Evolutionary conservation across 2,797 vertebrate species (phyloP), one percentile per base, ranked within the genome.

Genomic region (Threskiornis aethiopicus): DNA sequence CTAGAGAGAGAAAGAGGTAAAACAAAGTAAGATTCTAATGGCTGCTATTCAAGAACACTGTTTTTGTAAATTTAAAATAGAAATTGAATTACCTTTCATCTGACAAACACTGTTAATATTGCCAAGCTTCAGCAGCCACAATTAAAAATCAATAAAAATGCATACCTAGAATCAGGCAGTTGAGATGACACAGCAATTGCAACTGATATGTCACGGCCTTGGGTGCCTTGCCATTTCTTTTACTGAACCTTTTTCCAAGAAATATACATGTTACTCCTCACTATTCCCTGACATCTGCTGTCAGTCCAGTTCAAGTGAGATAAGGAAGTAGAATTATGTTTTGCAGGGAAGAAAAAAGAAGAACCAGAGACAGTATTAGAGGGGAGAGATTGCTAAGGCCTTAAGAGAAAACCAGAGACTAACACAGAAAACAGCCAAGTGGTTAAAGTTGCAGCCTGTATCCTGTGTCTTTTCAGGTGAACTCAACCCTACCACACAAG

Each of bases 251-350:
- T 37, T 17, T 42, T 24, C 31, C 1, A 1, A 29, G 55, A 11
- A 31, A 41, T 9, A 21, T 6, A n/a, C 21, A 20, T 0, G 0
- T 46, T 19, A 11, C 35, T 2, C 0, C 59, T 80, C 35, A 10
- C 35, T 16, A 13, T 10, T 51, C 37, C 28, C 42, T 21, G 35
- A 33, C 41, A 21, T 13, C 31, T 52, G 52, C 81, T 42, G 47
- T 35, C 69, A 42, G 42, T 15, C 7, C 47, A 55, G 62, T 20
- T 37, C 49, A 37, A 80, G 28, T 11, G 31, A 66, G 39, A 28
- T 11, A 49, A 67, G 35, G 35, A 69, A 39, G 39, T 0, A n/a
- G 42, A 69, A 41, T 11, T 25, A 16, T 1, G 25, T 62, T 57
- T 51, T 57, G 24, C 4, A 0, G 11, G n/a, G 33, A 77, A 29